Conservation (phyloP, 1,140 invertebrate genomes). For the Gryon sp. region DNA sequence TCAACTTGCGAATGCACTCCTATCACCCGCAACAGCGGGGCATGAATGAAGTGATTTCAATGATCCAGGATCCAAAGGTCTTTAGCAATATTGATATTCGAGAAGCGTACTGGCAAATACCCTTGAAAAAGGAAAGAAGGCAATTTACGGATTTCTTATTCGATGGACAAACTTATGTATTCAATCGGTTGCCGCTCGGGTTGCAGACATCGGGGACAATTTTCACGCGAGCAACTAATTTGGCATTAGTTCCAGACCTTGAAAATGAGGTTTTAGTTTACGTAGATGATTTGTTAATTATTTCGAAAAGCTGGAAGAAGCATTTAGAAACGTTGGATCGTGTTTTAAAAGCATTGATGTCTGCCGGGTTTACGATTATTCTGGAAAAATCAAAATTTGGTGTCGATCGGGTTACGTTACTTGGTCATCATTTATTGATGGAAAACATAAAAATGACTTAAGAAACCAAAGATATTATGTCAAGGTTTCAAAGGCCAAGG, state of each 20-base stretch:
- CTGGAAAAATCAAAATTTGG: neutral
- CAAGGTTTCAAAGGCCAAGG: neutral
- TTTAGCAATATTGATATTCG: neutral
- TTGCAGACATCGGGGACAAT: neutral
- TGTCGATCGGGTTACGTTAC: neutral
- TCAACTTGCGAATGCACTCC: neutral
- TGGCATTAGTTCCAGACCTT: neutral
- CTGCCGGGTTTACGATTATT: neutral
- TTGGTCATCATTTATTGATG: neutral
- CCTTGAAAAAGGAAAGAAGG: neutral
- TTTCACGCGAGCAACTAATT: neutral
- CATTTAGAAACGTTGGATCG: neutral
- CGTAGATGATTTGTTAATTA: neutral
- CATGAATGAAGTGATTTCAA: neutral
- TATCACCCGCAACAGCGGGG: neutral
- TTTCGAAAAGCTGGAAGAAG: neutral
- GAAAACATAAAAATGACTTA: neutral
- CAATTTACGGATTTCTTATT: slow-evolving; percentile 4
- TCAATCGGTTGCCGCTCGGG: slow-evolving; percentile 1
- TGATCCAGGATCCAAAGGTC: neutral
- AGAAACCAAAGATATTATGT: neutral
- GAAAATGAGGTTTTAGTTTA: neutral
- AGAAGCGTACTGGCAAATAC: slow-evolving; percentile 9
- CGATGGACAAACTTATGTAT: neutral
- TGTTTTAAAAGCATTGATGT: neutral